A percentile compares a stretch with the other conserved stretches of the same genome.
Evolutionary conservation across 2,113 vertebrate genomes (phyloP).

Genomic region (Aramus guarauna): DNA sequence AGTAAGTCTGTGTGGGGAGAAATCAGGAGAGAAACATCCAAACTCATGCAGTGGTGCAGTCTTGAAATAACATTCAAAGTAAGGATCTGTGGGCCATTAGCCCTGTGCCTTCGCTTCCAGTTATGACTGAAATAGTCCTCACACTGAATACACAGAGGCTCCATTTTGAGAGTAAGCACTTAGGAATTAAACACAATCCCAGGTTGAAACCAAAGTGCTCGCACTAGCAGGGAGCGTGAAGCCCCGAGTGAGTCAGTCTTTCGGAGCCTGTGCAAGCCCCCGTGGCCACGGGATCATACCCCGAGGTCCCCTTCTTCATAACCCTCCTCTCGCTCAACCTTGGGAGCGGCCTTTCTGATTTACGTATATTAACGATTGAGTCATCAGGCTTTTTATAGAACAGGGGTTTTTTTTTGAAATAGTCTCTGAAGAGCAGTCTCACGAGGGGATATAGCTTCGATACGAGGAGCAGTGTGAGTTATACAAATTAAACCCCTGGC

Average conservation of each 20-base stretch:
- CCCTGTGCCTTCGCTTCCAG: neutral
- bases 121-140: neutral
- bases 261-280: rapidly evolving
- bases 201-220: neutral
- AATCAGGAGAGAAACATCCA: neutral
- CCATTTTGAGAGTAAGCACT: neutral
- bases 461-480: neutral
- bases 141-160: neutral
- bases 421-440: neutral
- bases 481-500: neutral
- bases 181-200: neutral
- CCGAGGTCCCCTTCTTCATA: neutral
- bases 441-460: neutral
- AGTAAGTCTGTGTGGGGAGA: neutral
- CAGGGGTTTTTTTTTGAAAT: neutral
- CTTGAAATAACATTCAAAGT: neutral
- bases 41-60: neutral
- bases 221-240: neutral
- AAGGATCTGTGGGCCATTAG: neutral
- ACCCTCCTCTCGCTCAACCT: neutral
- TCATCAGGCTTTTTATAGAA: slow-evolving; percentile 27
- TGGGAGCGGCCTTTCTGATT: neutral
- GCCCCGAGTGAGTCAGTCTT: rapidly evolving
- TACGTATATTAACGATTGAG: neutral
- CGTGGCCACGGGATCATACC: rapidly evolving